phyloP scores from a whole-genome alignment of 2,888 invertebrate species.

The Drosophila rubida region DNA sequence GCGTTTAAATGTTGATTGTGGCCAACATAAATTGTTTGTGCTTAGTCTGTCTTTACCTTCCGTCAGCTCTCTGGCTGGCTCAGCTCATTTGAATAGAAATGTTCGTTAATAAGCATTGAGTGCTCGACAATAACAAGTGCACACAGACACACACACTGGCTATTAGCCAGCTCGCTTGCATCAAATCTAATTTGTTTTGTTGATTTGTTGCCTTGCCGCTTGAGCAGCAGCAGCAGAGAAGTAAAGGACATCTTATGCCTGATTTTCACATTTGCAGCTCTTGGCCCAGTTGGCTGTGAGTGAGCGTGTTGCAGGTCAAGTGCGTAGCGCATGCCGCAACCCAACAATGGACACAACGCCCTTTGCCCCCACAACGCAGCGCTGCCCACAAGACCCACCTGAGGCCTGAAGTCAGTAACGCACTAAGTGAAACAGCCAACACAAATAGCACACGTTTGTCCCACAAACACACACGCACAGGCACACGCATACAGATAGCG shows the following conservation, averaged over 20 bases:
- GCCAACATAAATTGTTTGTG: conserved; percentile 49
- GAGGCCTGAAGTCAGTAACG: conserved; percentile 56
- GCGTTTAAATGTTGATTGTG: conserved; percentile 69
- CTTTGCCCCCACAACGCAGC: conserved; percentile 4
- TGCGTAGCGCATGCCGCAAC: conserved; percentile 59
- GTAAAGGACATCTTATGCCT: conserved; percentile 38
- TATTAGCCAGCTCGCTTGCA: not conserved
- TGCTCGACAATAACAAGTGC: conserved; percentile 4
- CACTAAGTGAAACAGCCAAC: conserved; percentile 77
- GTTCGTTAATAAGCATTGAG: conserved; percentile 17
- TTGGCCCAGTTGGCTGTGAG: conserved; percentile 39
- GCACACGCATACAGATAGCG: conserved; percentile 6
- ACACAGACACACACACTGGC: not conserved
- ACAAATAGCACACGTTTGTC: conserved; percentile 66
- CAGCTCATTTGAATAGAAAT: conserved; percentile 22
- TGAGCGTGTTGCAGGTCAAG: conserved; percentile 66
- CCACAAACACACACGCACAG: conserved; percentile 40
- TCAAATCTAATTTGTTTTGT: conserved; percentile 26
- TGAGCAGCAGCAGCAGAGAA: conserved; percentile 4
- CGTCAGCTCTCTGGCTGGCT: not conserved
- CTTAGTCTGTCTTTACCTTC: conserved; percentile 17
- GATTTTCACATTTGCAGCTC: conserved; percentile 46
- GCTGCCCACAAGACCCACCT: conserved; percentile 44
- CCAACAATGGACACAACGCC: conserved; percentile 52
- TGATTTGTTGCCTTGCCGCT: conserved; percentile 8